Evolutionary conservation across 2,888 invertebrate species (phyloP).

Genomic region (Morinoia aosen): DNA sequence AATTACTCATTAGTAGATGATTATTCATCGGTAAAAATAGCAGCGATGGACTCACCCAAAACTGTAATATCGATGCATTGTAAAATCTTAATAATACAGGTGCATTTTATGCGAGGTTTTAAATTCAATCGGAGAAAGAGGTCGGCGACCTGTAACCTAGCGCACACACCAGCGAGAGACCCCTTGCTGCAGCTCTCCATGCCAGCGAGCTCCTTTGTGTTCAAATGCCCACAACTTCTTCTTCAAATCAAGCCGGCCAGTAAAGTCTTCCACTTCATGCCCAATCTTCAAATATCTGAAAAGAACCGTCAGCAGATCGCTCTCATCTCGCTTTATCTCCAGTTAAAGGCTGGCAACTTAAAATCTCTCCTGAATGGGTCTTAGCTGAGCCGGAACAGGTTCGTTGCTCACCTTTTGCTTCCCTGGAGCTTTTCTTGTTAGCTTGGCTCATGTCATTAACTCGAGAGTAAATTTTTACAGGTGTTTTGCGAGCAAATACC

Average conservation of each 20-base stretch:
- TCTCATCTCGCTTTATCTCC: constrained; percentile 1
- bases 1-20: too few relatives aligned
- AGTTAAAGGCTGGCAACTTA: background rate
- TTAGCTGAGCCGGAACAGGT: constrained; percentile 15
- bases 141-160: background rate
- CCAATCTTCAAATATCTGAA: constrained; percentile 22
- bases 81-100: background rate
- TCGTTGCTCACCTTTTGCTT: background rate
- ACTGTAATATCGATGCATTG: background rate
- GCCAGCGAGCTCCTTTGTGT: constrained; percentile 28
- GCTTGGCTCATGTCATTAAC: constrained; percentile 32
- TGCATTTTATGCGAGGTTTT: background rate
- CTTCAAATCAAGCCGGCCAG: background rate
- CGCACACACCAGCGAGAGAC: background rate
- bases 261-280: constrained; percentile 27
- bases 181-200: background rate
- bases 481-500: constrained; percentile 34
- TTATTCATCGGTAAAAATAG: too few relatives aligned
- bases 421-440: background rate
- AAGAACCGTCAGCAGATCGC: constrained; percentile 24
- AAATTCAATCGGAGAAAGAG: background rate
- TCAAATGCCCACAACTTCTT: constrained; percentile 28
- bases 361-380: background rate
- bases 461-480: background rate
- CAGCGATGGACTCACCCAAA: too few relatives aligned